These are phyloP conservation scores for Cephus rjabovi DNA, from an alignment of 2,888 invertebrate species.

Conservation along the genomic window DNA sequence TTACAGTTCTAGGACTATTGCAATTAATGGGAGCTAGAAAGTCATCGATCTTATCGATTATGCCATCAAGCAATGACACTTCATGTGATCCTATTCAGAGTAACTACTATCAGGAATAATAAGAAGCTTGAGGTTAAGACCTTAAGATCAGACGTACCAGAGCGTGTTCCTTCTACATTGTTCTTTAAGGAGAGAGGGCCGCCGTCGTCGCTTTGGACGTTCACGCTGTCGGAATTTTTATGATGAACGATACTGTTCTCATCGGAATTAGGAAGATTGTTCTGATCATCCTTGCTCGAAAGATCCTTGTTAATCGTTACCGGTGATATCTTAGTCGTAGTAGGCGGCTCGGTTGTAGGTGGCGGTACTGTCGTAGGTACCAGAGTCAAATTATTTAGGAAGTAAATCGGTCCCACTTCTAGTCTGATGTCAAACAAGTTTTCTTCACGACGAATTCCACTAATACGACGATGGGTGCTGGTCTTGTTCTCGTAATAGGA, in stretches of 20 bases:
- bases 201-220: conserved; percentile 61
- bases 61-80: conserved; percentile 21
- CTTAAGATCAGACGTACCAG: background rate
- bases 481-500: conserved; percentile 77
- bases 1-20: conserved; percentile 26
- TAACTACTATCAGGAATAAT: conserved; percentile 15
- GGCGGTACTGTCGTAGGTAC: conserved; percentile 83
- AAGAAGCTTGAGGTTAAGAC: background rate
- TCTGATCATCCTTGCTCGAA: conserved; percentile 23
- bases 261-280: conserved; percentile 43
- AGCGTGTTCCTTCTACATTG: conserved; percentile 37
- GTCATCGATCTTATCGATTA: background rate
- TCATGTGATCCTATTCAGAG: conserved; percentile 48
- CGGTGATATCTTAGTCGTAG: conserved; percentile 68
- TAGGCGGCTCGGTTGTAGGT: conserved; percentile 64
- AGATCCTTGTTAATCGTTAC: conserved; percentile 74
- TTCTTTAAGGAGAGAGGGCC: conserved; percentile 55
- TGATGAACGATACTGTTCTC: conserved; percentile 63
- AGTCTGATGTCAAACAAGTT: conserved; percentile 77
- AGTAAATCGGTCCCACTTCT: conserved; percentile 82
- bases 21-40: conserved; percentile 24
- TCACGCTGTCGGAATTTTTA: conserved; percentile 62
- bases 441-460: conserved; percentile 75
- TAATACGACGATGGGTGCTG: conserved; percentile 71
- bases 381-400: conserved; percentile 78